Base-by-base conservation (phyloP, 2,797 vertebrate species). In the Podargus strigoides region DNA sequence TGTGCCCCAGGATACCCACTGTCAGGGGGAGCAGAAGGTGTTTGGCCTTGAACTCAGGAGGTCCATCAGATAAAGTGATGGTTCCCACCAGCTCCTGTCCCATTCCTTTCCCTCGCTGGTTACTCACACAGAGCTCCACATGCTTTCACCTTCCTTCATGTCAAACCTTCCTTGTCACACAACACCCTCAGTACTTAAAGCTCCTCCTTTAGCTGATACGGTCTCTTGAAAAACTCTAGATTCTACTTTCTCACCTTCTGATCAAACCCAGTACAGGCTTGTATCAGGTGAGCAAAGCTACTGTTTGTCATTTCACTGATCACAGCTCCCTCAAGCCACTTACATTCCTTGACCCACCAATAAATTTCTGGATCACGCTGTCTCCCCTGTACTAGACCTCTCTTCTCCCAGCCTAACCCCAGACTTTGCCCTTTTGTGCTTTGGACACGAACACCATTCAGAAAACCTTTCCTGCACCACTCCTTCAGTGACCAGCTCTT, bases 141-240 rank as follows among this genome's bases (percentile, higher is more conserved):
- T 58, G 78, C 90, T 95, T 89, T 92, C 75, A 77, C 78, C 75
- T 47, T 93, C 78, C 72, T 42, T 90, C 86, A 58, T 2, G 44
- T 70, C 90, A 87, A 90, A 68, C 44, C 42, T 68, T 36, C 44
- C 74, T 39, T 34, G 68, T 95, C 96, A 92, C 7, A 32, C 47
- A 80, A 92, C 93, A 89, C 92, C 52, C 64, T 60, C 89, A 77
- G 72, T n/a, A 83, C 79, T 85, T 87, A 36, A 93, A 87, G n/a
- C 59, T 93, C 53, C 56, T 89, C 62, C 79, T 87, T 53, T 24
- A 32, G 82, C 78, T 92, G 87, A 94, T 82, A 94, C 0, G 0
- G 59, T 70, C 87, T 94, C 91, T 92, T 90, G 89, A 77, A 95
- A 81, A 94, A 17, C 88, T 90, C 94, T 72, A 88, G 86, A 88